Conservation (phyloP, 1,140 invertebrate genomes). For the Phymorhynchus buccinoides region DNA sequence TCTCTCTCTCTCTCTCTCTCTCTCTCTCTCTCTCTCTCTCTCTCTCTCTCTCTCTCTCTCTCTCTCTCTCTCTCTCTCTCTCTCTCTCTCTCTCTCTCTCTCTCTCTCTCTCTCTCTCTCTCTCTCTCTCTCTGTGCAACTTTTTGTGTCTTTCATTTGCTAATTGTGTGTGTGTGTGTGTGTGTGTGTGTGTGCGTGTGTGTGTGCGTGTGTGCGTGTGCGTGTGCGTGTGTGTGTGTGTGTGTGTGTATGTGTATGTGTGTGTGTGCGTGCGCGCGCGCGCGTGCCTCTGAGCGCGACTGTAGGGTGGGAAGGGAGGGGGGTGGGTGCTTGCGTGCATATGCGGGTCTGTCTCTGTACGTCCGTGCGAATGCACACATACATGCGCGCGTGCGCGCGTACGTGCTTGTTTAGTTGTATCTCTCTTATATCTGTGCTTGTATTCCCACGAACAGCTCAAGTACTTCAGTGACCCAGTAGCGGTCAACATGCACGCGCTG, state of each 20-base stretch:
- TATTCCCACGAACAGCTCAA: constrained; percentile 69
- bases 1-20: too few species aligned
- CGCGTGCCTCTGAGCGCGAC: too few species aligned
- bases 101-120: too few species aligned
- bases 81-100: too few species aligned
- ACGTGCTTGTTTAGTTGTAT: background rate
- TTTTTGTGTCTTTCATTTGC: too few species aligned
- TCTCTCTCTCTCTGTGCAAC: too few species aligned
- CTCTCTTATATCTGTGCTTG: background rate
- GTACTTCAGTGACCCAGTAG: constrained; percentile 85
- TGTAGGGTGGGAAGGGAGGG: too few species aligned
- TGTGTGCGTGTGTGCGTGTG: background rate
- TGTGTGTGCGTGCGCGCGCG: background rate
- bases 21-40: too few species aligned
- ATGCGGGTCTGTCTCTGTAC: background rate
- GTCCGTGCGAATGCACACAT: too few species aligned
- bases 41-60: too few species aligned
- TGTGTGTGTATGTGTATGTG: background rate
- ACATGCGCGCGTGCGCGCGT: too few species aligned
- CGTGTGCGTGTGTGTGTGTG: background rate
- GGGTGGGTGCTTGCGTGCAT: background rate
- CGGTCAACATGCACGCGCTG: constrained; percentile 90
- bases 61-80: too few species aligned
- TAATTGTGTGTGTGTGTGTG: background rate
- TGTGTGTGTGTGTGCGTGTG: background rate